A percentile compares a stretch with the other conserved stretches of the same genome.
Evolutionary conservation across 2,888 invertebrate species (phyloP).

Genomic region (Cataglyphis altisquamis): DNA sequence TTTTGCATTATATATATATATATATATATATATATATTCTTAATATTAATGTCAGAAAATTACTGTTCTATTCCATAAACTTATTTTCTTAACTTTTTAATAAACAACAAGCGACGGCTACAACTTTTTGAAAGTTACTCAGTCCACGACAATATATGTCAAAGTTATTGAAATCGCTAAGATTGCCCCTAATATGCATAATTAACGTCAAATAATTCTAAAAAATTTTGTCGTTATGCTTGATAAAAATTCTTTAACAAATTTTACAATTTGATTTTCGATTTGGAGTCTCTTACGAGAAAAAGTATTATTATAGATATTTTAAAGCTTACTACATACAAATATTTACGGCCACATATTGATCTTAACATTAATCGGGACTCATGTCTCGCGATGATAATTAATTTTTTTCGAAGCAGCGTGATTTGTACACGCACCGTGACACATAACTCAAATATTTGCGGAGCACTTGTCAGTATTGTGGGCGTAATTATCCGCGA

Average conservation of each 20-base stretch:
- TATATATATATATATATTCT: too few species aligned
- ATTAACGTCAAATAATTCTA: background rate
- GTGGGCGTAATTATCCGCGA: slow-evolving; percentile 68
- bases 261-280: background rate
- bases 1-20: too few species aligned
- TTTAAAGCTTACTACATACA: background rate
- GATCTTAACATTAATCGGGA: slow-evolving; percentile 19
- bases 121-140: too few species aligned
- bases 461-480: slow-evolving; percentile 69
- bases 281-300: background rate
- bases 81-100: too few species aligned
- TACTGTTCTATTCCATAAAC: too few species aligned
- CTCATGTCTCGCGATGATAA: slow-evolving; percentile 43
- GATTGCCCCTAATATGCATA: too few species aligned
- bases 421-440: slow-evolving; percentile 52
- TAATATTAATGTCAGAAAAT: too few species aligned
- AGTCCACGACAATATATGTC: too few species aligned
- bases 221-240: background rate
- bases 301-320: background rate
- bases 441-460: slow-evolving; percentile 73
- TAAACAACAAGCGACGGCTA: too few species aligned
- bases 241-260: background rate
- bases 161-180: too few species aligned
- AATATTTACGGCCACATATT: slow-evolving; percentile 3
- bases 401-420: slow-evolving; percentile 54